These are phyloP conservation scores for Scelioninae gen. 2 DNA, from an alignment of 2,888 invertebrate species.

Conservation along the genomic window DNA sequence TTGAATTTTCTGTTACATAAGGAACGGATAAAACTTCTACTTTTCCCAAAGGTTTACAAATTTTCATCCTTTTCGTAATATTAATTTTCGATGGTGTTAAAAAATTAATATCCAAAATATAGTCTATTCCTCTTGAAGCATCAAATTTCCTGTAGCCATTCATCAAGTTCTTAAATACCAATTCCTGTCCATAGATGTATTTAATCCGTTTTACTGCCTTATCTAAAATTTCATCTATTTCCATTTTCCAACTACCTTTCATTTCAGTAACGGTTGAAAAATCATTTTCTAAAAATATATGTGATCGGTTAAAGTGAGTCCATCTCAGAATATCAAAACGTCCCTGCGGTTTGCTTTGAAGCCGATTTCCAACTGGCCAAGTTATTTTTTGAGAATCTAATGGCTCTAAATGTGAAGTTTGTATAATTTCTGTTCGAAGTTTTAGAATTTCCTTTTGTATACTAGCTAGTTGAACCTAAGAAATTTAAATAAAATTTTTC, in stretches of 20 bases:
- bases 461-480: constrained; percentile 74
- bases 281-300: constrained; percentile 89
- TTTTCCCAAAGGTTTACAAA: constrained; percentile 89
- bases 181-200: constrained; percentile 76
- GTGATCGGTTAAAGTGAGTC: constrained; percentile 90
- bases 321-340: constrained; percentile 91
- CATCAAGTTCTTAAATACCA: constrained; percentile 78
- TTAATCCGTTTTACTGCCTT: constrained; percentile 76
- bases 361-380: constrained; percentile 87
- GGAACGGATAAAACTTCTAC: constrained; percentile 94
- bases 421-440: constrained; percentile 75
- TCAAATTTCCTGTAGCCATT: constrained; percentile 89
- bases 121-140: constrained; percentile 90
- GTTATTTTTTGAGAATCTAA: constrained; percentile 70
- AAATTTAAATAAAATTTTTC: constrained; percentile 1
- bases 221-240: constrained; percentile 80
- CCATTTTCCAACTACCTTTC: constrained; percentile 80
- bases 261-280: constrained; percentile 83
- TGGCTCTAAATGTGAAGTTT: constrained; percentile 75
- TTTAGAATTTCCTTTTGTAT: constrained; percentile 74
- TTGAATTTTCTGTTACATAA: constrained; percentile 95
- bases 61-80: constrained; percentile 83
- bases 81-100: constrained; percentile 76
- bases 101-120: constrained; percentile 84
- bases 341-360: constrained; percentile 81